Evolutionary conservation across 2,113 vertebrate genomes (phyloP).

Genomic region (Myotis yumanensis): DNA sequence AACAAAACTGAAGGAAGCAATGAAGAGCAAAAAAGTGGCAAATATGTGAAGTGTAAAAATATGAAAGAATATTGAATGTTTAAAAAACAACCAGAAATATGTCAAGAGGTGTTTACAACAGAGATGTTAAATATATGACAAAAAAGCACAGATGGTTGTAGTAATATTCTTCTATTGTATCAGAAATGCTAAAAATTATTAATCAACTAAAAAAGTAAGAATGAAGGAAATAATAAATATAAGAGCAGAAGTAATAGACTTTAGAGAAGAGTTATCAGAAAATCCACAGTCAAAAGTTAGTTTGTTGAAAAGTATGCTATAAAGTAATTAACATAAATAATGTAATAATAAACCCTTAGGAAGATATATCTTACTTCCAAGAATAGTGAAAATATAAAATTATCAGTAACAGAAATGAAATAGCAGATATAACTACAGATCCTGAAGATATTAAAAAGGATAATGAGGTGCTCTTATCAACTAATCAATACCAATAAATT

Average conservation of each 20-base stretch:
- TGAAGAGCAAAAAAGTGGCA: neutral
- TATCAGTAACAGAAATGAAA: neutral
- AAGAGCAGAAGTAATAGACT: neutral
- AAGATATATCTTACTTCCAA: neutral
- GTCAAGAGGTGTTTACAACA: neutral
- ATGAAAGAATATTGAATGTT: neutral
- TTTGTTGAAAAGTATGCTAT: neutral
- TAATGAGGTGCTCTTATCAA: neutral
- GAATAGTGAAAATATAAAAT: neutral
- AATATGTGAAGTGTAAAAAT: neutral
- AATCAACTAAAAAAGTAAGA: neutral
- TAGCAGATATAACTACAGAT: neutral
- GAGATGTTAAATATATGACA: neutral
- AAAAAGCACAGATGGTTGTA: neutral
- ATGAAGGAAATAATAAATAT: neutral
- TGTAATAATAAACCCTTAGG: neutral
- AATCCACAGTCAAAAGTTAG: neutral
- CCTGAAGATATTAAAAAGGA: neutral
- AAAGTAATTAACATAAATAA: neutral
- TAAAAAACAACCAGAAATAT: neutral
- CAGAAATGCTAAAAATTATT: constrained; percentile 5
- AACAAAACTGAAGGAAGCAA: constrained; percentile 28
- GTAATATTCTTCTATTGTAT: neutral
- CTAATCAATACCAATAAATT: neutral
- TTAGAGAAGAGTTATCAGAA: neutral